Percentiles rank a stretch among this genome's conserved stretches.
phyloP scores from a whole-genome alignment of 2,797 vertebrate species.

The Hybognathus amarus region DNA sequence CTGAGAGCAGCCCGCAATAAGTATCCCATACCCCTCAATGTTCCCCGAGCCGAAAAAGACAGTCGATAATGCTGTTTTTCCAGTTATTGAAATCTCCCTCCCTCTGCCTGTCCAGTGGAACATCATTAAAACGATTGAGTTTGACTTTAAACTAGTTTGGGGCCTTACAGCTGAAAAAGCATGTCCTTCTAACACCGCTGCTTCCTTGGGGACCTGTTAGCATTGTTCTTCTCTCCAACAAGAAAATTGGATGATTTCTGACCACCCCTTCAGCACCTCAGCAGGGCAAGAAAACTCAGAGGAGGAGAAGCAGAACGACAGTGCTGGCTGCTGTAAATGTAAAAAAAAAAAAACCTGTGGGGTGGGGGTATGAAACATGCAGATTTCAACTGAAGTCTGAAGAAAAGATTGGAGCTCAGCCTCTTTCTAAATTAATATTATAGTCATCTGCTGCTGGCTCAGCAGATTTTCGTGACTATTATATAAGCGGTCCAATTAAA shows the following conservation, averaged over 20 bases:
- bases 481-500: slow-evolving; percentile 33
- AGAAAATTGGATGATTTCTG: slow-evolving; percentile 74
- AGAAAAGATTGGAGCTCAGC: slow-evolving; percentile 14
- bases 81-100: slow-evolving; percentile 59
- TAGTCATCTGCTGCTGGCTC: slow-evolving; percentile 4
- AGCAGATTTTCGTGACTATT: slow-evolving; percentile 24
- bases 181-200: slow-evolving; percentile 61
- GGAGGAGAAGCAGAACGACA: slow-evolving; percentile 38
- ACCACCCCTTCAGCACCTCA: slow-evolving; percentile 61
- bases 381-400: neutral
- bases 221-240: slow-evolving; percentile 68
- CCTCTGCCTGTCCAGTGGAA: slow-evolving; percentile 57
- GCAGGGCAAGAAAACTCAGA: slow-evolving; percentile 47
- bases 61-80: slow-evolving; percentile 73
- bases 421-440: slow-evolving; percentile 10
- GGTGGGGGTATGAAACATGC: slow-evolving; percentile 4
- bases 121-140: slow-evolving; percentile 72
- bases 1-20: slow-evolving; percentile 39
- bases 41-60: slow-evolving; percentile 58
- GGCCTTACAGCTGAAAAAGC: slow-evolving; percentile 68
- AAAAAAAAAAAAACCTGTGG: slow-evolving; percentile 1
- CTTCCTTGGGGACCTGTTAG: slow-evolving; percentile 74
- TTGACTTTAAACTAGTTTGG: slow-evolving; percentile 69
- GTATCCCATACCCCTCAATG: slow-evolving; percentile 56
- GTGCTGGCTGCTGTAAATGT: slow-evolving; percentile 44